Conservation (phyloP, 2,888 invertebrate species). For the Calameuta idolon region DNA sequence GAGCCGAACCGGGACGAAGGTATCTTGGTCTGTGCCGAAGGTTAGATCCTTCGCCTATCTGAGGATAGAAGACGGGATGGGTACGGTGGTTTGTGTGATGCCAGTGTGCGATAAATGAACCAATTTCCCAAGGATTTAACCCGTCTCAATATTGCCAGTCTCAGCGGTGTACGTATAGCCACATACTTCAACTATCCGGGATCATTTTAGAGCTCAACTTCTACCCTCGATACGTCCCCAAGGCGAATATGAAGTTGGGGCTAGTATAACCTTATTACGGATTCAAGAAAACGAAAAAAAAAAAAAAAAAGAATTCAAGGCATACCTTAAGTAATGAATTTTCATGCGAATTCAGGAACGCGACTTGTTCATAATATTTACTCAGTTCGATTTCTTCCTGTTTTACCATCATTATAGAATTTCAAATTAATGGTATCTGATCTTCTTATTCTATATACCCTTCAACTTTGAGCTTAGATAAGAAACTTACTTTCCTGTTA, state of each 20-base stretch:
- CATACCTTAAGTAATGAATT: not conserved
- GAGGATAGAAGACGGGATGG: not conserved
- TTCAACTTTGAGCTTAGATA: conserved; percentile 17
- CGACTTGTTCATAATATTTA: not conserved
- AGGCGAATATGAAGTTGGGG: not conserved
- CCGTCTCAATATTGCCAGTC: conserved; percentile 43
- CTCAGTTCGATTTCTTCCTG: not conserved
- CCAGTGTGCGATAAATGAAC: conserved; percentile 47
- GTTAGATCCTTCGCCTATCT: not conserved
- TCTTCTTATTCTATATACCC: conserved; percentile 3
- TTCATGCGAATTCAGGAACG: not conserved
- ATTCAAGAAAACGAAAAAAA: not conserved
- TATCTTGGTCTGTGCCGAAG: not conserved
- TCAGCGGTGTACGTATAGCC: conserved; percentile 33
- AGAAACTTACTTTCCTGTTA: conserved; percentile 18
- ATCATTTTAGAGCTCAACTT: conserved; percentile 39
- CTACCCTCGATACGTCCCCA: conserved; percentile 12
- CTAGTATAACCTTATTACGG: not conserved
- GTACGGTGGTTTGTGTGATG: conserved; percentile 27
- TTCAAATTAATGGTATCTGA: not conserved
- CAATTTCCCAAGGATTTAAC: conserved; percentile 51
- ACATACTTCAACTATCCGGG: conserved; percentile 36
- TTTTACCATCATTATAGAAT: not conserved
- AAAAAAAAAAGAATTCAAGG: not conserved
- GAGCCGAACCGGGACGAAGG: not conserved